Evolutionary conservation across 2,113 vertebrate genomes (phyloP).

Genomic region (Nettapus auritus): DNA sequence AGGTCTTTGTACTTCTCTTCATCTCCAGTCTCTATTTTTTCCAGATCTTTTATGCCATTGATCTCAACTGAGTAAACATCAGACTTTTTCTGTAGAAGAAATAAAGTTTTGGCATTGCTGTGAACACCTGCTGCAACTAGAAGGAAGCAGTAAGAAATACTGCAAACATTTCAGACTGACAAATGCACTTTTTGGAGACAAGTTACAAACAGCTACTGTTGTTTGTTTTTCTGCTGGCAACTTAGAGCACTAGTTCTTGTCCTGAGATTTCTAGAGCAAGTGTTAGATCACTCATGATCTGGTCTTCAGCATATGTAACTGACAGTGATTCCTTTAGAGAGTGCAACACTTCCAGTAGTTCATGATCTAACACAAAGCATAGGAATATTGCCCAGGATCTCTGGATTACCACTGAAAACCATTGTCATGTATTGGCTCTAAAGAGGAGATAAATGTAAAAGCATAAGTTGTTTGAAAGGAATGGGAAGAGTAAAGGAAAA

Average conservation of each 20-base stretch:
- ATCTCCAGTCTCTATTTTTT: not conserved
- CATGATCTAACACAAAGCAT: not conserved
- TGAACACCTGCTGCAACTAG: not conserved
- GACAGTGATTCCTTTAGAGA: not conserved
- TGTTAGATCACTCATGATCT: not conserved
- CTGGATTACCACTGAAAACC: not conserved
- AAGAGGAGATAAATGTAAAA: not conserved
- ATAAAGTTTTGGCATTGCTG: not conserved
- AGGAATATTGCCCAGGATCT: not conserved
- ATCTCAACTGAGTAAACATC: slow-evolving; percentile 78
- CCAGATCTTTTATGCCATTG: slow-evolving; percentile 55
- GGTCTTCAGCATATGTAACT: not conserved
- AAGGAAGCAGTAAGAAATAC: not conserved
- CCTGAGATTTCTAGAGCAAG: not conserved
- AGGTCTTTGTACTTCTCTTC: slow-evolving; percentile 56
- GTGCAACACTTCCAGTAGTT: not conserved
- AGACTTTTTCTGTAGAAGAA: slow-evolving; percentile 66
- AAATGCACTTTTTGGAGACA: not conserved
- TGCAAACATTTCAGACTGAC: not conserved
- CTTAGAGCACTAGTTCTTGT: not conserved
- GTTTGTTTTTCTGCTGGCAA: not conserved
- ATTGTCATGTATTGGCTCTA: not conserved
- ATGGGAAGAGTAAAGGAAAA: not conserved
- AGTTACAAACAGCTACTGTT: not conserved
- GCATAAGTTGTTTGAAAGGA: not conserved